Conservation (phyloP, 2,797 vertebrate species). For the Tolypeutes matacus region DNA sequence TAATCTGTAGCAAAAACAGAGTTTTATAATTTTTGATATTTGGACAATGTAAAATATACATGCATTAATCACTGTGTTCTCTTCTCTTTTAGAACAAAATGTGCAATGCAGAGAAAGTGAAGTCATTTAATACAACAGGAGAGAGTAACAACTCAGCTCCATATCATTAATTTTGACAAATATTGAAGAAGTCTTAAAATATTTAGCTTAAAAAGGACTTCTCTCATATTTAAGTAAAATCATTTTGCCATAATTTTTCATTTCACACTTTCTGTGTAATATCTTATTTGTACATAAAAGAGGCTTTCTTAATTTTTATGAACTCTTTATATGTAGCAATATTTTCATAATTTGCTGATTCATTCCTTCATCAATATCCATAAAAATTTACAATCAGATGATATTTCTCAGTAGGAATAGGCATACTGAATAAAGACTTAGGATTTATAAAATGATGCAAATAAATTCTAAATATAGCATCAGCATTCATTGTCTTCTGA, state of each 20-base stretch:
- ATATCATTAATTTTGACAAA: conserved; percentile 86
- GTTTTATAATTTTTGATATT: conserved; percentile 78
- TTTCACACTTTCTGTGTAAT: conserved; percentile 72
- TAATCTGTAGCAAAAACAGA: conserved; percentile 77
- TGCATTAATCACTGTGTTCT: conserved; percentile 81
- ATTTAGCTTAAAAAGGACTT: conserved; percentile 63
- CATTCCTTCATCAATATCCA: conserved; percentile 23
- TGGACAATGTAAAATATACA: conserved; percentile 72
- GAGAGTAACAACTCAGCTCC: conserved; percentile 74
- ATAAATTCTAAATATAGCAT: conserved; percentile 13
- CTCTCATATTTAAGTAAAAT: conserved; percentile 80
- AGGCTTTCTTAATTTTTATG: conserved; percentile 74
- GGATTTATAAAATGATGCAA: conserved; percentile 10
- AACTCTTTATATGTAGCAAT: conserved; percentile 10
- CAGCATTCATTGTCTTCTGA: conserved; percentile 4
- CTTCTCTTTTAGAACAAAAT: conserved; percentile 80
- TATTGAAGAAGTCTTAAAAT: conserved; percentile 80
- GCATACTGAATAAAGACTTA: neutral
- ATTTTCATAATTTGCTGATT: neutral
- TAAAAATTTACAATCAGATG: conserved; percentile 20
- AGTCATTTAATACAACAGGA: conserved; percentile 73
- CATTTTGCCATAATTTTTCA: conserved; percentile 81
- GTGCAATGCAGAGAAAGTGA: conserved; percentile 76
- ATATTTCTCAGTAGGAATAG: neutral
- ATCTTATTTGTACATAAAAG: conserved; percentile 79